Evolutionary conservation across 2,797 vertebrate species (phyloP), one percentile per base, ranked within the genome.

Genomic region (Toxotes lorentzi): DNA sequence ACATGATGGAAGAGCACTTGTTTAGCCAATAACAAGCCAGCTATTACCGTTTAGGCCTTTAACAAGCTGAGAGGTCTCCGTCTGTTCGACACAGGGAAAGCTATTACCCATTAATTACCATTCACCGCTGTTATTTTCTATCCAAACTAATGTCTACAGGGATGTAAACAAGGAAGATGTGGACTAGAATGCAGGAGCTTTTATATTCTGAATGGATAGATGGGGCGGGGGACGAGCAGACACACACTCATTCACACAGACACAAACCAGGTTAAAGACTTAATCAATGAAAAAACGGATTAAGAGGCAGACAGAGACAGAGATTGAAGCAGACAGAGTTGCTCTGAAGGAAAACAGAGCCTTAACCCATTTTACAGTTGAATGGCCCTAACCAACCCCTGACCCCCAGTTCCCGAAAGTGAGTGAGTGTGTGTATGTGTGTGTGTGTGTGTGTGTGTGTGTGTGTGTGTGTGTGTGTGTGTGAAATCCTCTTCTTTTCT

Each of bases 281-380:
- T 45, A 4, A 68, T 58, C 71, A 53, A 30, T 62, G 60, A 4
- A 43, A 69, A 3, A 27, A 63, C 16, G 70, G n/a, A 32, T 12
- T 19, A 65, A 13, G 68, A 62, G 4, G 13, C 40, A 3, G 53
- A 38, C 41, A 45, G 57, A 47, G 63, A 53, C 24, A 53, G 43
- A 78, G 69, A 65, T 54, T 50, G 59, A 62, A 35, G n/a, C 35
- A 79, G 67, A 83, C 85, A 76, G 79, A 27, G 70, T 63, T 81
- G 76, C 86, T 89, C 88, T 87, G 74, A 88, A 79, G 78, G 74
- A 83, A 89, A 88, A 87, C 82, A 88, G 60, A 75, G 79, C 70
- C 81, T 70, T 73, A 78, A 86, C 89, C 82, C 66, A 92, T 91
- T 93, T 93, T 86, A 92, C 91, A 91, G 89, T 82, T 91, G 87